These are phyloP conservation scores for Cichlasoma orientale DNA, from an alignment of 2,797 vertebrate genomes.

Conservation along the genomic window DNA sequence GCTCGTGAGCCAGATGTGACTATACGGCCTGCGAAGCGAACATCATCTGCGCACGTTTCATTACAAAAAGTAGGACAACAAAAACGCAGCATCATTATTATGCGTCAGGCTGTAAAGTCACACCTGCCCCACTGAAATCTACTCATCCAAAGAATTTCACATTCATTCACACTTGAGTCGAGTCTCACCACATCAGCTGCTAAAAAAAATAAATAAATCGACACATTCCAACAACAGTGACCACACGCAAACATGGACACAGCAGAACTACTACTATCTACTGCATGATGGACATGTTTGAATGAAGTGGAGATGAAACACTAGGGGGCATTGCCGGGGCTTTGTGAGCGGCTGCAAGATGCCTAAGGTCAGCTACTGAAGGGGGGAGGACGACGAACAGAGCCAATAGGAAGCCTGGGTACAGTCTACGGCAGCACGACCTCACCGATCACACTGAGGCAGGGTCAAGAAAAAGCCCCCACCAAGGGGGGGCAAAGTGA, in stretches of 20 bases:
- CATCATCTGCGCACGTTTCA: neutral
- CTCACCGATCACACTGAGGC: conserved; percentile 65
- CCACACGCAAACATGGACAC: conserved; percentile 47
- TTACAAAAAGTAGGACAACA: neutral
- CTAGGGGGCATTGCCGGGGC: conserved; percentile 58
- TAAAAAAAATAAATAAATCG: neutral
- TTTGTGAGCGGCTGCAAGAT: conserved; percentile 58
- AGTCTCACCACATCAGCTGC: conserved; percentile 27
- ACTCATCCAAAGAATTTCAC: neutral
- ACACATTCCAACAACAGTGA: conserved; percentile 32
- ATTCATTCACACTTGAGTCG: conserved; percentile 4
- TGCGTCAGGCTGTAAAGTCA: conserved; percentile 21
- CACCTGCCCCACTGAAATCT: conserved; percentile 33
- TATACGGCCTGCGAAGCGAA: neutral
- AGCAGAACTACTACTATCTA: conserved; percentile 50
- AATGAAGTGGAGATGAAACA: conserved; percentile 50
- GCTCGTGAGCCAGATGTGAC: conserved; percentile 37
- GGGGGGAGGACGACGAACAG: conserved; percentile 35
- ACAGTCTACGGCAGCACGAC: conserved; percentile 45
- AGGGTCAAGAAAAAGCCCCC: neutral
- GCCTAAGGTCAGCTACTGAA: conserved; percentile 70
- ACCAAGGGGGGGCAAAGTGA: neutral
- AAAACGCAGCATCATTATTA: neutral
- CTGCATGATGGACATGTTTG: conserved; percentile 48
- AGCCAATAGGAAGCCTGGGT: conserved; percentile 53